These are phyloP conservation scores for Himalopsyche kuldschensis DNA, from an alignment of 2,888 invertebrate genomes.

Conservation along the genomic window DNA sequence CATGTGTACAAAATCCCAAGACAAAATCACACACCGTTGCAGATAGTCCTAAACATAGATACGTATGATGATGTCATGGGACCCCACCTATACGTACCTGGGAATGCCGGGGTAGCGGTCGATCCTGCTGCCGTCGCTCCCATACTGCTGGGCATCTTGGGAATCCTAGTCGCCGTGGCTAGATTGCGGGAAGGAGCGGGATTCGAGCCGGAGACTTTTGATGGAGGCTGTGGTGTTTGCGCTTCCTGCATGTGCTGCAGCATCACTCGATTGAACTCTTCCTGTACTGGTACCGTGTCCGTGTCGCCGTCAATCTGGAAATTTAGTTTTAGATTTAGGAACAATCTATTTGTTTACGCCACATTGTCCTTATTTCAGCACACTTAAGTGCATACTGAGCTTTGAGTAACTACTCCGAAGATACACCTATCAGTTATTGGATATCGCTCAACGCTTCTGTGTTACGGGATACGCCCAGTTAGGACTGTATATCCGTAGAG, in stretches of 20 bases:
- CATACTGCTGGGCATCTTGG: neutral
- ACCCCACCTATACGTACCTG: constrained; percentile 31
- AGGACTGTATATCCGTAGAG: too few species aligned
- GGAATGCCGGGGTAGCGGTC: constrained; percentile 2
- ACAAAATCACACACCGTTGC: neutral
- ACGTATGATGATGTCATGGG: neutral
- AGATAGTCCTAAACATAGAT: neutral
- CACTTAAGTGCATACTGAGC: too few species aligned
- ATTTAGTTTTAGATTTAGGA: neutral
- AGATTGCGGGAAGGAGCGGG: neutral
- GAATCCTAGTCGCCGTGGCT: neutral
- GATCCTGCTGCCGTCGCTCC: neutral
- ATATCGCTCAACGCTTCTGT: too few species aligned
- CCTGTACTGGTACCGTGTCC: constrained; percentile 74
- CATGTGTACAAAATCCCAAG: constrained; percentile 39
- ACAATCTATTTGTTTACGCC: too few species aligned
- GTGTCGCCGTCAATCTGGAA: constrained; percentile 83
- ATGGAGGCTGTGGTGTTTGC: constrained; percentile 48
- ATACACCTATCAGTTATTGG: too few species aligned
- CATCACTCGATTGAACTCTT: constrained; percentile 73
- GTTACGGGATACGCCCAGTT: too few species aligned
- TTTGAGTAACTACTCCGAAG: too few species aligned
- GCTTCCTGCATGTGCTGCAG: constrained; percentile 69
- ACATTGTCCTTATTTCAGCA: too few species aligned
- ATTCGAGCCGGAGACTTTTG: constrained; percentile 43